These are phyloP conservation scores for Fundulus diaphanus DNA, from an alignment of 2,797 vertebrate genomes.

Conservation along the genomic window DNA sequence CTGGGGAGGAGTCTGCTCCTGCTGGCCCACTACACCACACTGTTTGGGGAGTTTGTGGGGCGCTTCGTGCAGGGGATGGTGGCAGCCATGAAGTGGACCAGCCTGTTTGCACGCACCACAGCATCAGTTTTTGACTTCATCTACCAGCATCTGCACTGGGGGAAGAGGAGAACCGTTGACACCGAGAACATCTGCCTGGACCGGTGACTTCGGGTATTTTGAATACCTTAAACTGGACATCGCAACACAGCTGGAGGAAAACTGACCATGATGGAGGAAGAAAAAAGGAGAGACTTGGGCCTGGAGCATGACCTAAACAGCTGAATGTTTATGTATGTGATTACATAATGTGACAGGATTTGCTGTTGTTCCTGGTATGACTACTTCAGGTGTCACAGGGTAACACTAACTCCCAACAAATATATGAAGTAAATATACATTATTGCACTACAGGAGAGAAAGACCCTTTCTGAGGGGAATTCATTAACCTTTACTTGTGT, in stretches of 20 bases:
- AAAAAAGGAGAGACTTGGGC: conserved; percentile 49
- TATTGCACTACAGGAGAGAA: conserved; percentile 29
- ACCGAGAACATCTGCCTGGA: conserved; percentile 41
- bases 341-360: conserved; percentile 23
- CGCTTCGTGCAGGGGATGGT: conserved; percentile 73
- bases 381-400: conserved; percentile 35
- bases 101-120: conserved; percentile 64
- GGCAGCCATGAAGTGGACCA: conserved; percentile 73
- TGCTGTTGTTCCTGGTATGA: conserved; percentile 25
- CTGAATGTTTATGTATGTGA: conserved; percentile 36
- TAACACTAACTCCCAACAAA: conserved; percentile 24
- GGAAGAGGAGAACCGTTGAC: conserved; percentile 43
- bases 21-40: conserved; percentile 71
- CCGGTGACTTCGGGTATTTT: conserved; percentile 37
- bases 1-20: conserved; percentile 77
- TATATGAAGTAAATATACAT: background rate
- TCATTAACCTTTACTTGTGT: too few species aligned
- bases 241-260: background rate
- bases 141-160: conserved; percentile 69
- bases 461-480: background rate
- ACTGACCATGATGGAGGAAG: background rate
- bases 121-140: conserved; percentile 74
- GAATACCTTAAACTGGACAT: conserved; percentile 4
- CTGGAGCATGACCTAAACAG: conserved; percentile 45
- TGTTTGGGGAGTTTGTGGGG: conserved; percentile 71